Evolutionary conservation across 2,888 invertebrate genomes (phyloP).

Genomic region (Lepidocyrtoides sp.): DNA sequence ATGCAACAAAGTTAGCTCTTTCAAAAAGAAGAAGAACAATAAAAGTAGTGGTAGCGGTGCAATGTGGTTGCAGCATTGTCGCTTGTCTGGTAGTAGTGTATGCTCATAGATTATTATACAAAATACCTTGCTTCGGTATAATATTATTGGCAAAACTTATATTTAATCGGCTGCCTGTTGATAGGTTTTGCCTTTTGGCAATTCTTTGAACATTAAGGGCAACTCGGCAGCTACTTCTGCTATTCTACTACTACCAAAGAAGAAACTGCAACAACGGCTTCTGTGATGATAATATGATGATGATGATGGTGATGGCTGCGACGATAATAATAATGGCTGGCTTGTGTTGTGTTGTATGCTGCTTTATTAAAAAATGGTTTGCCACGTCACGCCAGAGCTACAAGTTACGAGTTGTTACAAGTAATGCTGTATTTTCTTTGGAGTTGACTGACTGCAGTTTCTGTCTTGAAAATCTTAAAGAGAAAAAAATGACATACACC

Average conservation of each 20-base stretch:
- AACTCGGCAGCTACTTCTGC: conserved; percentile 33
- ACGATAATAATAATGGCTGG: conserved; percentile 14
- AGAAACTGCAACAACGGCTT: conserved; percentile 45
- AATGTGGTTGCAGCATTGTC: not conserved
- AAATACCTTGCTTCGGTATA: not conserved
- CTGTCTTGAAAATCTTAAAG: conserved; percentile 23
- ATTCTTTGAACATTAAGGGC: conserved; percentile 53
- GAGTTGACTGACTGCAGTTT: conserved; percentile 47
- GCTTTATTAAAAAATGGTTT: conserved; percentile 32
- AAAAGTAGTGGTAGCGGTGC: not conserved
- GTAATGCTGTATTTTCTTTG: conserved; percentile 33
- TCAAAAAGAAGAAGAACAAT: conserved; percentile 2
- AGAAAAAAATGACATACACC: conserved; percentile 24
- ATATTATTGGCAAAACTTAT: conserved; percentile 31
- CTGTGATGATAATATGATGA: conserved; percentile 54
- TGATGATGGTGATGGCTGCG: not conserved
- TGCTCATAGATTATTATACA: not conserved
- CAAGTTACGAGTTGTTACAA: not conserved
- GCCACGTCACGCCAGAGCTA: conserved; percentile 6
- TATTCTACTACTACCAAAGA: conserved; percentile 4
- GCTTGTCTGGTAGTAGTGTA: not conserved
- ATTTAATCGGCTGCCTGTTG: conserved; percentile 52
- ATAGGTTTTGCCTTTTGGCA: conserved; percentile 69
- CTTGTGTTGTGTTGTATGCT: not conserved
- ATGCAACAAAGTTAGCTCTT: not conserved